These are phyloP conservation scores for Sitobion miscanthi DNA, from an alignment of 1,140 invertebrate species.

Conservation along the genomic window DNA sequence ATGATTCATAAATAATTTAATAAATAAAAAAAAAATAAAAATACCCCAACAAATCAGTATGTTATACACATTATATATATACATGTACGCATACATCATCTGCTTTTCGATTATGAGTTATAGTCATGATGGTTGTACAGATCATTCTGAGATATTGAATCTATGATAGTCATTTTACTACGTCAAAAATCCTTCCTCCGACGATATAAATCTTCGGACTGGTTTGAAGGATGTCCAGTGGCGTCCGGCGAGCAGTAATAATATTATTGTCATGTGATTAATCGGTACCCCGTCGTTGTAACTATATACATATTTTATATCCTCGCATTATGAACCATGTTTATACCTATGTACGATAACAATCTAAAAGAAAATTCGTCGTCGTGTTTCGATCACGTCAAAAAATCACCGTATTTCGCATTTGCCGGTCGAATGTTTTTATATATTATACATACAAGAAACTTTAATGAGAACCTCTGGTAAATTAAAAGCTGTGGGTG, in stretches of 20 bases:
- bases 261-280: slow-evolving; percentile 48
- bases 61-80: not conserved
- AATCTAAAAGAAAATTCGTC: not conserved
- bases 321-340: not conserved
- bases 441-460: not conserved
- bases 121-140: not conserved
- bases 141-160: not conserved
- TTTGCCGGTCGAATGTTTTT: not conserved
- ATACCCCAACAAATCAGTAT: not conserved
- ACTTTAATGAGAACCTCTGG: not conserved
- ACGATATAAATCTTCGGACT: slow-evolving; percentile 28
- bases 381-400: not conserved
- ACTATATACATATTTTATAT: not conserved
- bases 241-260: not conserved
- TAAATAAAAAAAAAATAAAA: not conserved
- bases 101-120: slow-evolving; percentile 5
- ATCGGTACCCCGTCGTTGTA: slow-evolving; percentile 27
- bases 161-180: not conserved
- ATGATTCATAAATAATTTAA: not conserved
- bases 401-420: not conserved
- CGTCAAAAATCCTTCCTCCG: not conserved
- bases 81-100: not conserved
- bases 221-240: slow-evolving; percentile 27
- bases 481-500: not conserved
- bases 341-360: not conserved